Base-by-base conservation (phyloP, 2,888 invertebrate genomes). In the Steinernema scapterisci region DNA sequence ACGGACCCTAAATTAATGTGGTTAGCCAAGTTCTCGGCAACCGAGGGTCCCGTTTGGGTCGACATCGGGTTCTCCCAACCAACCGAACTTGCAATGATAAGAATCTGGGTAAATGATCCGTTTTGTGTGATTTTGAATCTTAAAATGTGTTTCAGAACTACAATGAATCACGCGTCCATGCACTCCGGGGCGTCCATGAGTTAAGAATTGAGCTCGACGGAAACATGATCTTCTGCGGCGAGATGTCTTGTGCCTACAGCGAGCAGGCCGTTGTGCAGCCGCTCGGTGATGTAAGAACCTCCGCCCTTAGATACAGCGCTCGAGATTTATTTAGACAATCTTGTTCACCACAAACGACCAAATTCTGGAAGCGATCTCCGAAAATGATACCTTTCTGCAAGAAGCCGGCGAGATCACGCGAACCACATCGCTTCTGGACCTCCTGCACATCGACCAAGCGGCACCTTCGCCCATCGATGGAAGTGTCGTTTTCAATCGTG, bases 91-190 rank as follows among this genome's bases (percentile, higher is more conserved):
- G 86, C 86, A 23, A 81, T 86, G 80, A 82, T 86, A n/a, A 75
- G 86, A 25, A 79, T 86, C 73, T 84, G 82, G 85, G 85, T 82
- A 54, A 75, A n/a, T 38, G 3, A 6, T 38, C 38, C 9, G 3
- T 38, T 38, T 9, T 38, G 5, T 38, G 38, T 3, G 5, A 9
- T 6, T 38, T 3, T 38, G 3, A 6, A 38, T 38, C 38, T 9
- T 3, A 38, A 38, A 38, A 6, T 38, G 38, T 38, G 9, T 81
- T 87, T 54, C 88, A 94, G 94, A 94, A 94, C 88, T 94, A 94
- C 88, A 94, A 94, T 88, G 94, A 94, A 88, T 94, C 94, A 0
- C 90, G 94, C 77, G 93, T 94, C 81, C 92, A 94, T 88, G 93
- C 93, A 0, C 91, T 92, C 75, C 91, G 93, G 76, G 94, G 94